Evolutionary conservation across 2,888 invertebrate genomes (phyloP), one percentile per base, ranked within the genome.

Genomic region (Ellobium chinense): DNA sequence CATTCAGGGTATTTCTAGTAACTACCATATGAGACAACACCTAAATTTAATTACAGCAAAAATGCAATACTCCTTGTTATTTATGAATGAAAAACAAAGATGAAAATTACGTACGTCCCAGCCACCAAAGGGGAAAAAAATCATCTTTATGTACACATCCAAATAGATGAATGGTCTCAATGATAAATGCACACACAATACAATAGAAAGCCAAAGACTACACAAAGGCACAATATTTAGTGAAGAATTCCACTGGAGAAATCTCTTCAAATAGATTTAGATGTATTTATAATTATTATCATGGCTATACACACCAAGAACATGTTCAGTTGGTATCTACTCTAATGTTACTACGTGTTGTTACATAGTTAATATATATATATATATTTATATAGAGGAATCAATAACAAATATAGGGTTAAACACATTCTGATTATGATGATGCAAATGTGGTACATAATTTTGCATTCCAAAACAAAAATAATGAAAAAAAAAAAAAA

Each of bases 201-300:
- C 9, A 66, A n/a, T n/a, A n/a, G n/a, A 58, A 76, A 66, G 66
- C 65, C 46, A 31, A 37, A 76, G 39, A 76, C 76, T 76, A 76
- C 76, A 76, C 76, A 39, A 76, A 76, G 76, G 76, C 76, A 76
- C 76, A 66, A 76, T 76, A 76, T 56, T 76, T 36, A 76, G 34
- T 63, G 74, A 76, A 66, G 54, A 65, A 76, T n/a, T 63, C 36
- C 70, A 70, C 34, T 54, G 18, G 58, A 29, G 34, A 34, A 58
- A 60, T 72, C 72, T 72, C 72, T 58, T 72, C 24, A 56, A 34
- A 72, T 34, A 58, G 29, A 72, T 72, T 58, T 58, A 36, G 27
- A 54, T 72, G 56, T 60, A 60, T 72, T 18, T 72, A 58, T 72
- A 27, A 58, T 58, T 37, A 72, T 65, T n/a, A 62, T 54, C 36